These are phyloP conservation scores for Merops nubicus DNA, from an alignment of 2,113 vertebrate species.

Conservation along the genomic window DNA sequence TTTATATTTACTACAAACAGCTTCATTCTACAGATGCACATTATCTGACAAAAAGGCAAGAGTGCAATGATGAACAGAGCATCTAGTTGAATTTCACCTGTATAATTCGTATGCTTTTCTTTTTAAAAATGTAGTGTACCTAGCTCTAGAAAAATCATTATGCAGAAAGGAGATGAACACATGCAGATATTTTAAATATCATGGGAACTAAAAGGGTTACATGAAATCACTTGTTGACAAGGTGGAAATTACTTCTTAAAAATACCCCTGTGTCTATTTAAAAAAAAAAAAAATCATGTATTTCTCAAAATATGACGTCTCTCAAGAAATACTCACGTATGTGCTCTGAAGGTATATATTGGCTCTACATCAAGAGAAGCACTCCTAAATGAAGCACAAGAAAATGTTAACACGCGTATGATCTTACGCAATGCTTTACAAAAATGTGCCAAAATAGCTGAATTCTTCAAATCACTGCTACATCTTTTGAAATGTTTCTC, in stretches of 20 bases:
- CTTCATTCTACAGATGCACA: not conserved
- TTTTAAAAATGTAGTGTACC: not conserved
- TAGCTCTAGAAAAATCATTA: not conserved
- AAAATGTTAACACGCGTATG: not conserved
- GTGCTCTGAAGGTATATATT: conserved; percentile 98
- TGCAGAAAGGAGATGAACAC: not conserved
- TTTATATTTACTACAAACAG: not conserved
- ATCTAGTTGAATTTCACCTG: not conserved
- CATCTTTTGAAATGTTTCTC: not conserved
- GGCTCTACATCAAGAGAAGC: conserved; percentile 96
- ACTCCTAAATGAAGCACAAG: conserved; percentile 82
- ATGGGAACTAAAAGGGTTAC: not conserved
- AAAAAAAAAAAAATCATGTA: not conserved
- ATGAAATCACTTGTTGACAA: not conserved
- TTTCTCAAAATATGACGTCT: not conserved
- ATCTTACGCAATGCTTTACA: not conserved
- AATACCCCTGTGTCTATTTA: not conserved
- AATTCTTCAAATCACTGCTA: not conserved
- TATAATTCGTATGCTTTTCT: not conserved
- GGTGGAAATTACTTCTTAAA: not conserved
- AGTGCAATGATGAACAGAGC: not conserved
- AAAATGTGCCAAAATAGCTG: not conserved
- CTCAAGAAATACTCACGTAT: conserved; percentile 83
- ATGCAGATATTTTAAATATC: not conserved
- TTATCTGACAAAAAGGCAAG: not conserved